Evolutionary conservation across 2,888 invertebrate species (phyloP), one percentile per base, ranked within the genome.

Genomic region (Pachydiplax longipennis): DNA sequence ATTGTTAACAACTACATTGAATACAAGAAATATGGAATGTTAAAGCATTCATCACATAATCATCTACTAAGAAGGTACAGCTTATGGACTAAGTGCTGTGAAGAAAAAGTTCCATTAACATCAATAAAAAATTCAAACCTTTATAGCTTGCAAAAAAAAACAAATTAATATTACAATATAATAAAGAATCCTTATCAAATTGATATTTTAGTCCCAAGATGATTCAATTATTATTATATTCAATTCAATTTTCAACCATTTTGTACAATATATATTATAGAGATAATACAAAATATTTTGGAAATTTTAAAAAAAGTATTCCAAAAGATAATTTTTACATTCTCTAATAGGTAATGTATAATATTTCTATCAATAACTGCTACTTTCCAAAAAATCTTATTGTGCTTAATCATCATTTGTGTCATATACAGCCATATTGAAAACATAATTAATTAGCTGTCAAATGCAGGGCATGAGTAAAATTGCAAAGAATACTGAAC

Each of bases 291-390:
- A 87, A 87, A 87, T 87, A 87, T 61, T 87, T 61, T 87, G 10
- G 65, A 87, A 87, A 37, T 61, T 65, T 12, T 87, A 61, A 87
- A 87, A 87, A 87, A 87, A 61, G 87, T 37, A 87, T 87, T 87
- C 87, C 87, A 87, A 87, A 87, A 87, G 87, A 87, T 87, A 87
- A 58, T 87, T 87, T 87, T 65, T 37, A 65, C 61, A 87, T 37
- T 35, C 87, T 87, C 87, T 87, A 87, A 61, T 37, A 12, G 35
- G 61, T 61, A 87, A 58, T 73, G 58, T 87, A 87, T 87, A 87
- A 87, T 87, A 22, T 87, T 53, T 37, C 61, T 61, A 87, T 87
- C 58, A 37, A 87, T 87, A 37, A 65, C 61, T 65, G 61, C 61
- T 83, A 87, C 31, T 61, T 61, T 61, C 35, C 37, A 65, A 61